Conservation (phyloP, 2,113 vertebrate species). For the Ranitomeya variabilis region DNA sequence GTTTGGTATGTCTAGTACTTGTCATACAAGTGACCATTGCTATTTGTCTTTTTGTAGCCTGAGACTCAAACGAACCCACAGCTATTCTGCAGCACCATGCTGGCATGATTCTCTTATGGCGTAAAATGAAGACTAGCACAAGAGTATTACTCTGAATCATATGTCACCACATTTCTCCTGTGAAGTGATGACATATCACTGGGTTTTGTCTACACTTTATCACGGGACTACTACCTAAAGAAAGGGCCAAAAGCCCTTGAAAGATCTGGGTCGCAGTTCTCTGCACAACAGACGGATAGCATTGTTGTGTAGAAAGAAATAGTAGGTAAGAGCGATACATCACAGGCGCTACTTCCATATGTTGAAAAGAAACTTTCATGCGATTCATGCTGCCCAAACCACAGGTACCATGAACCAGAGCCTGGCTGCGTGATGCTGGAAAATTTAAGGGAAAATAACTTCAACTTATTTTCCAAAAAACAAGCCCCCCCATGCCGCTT, state of each 20-base stretch:
- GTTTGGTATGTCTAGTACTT: constrained; percentile 43
- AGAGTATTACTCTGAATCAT: neutral
- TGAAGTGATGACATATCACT: neutral
- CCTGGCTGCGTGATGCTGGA: too few relatives aligned
- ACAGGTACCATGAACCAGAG: too few relatives aligned
- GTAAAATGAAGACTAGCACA: neutral
- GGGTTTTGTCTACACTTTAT: neutral
- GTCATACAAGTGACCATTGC: constrained; percentile 33
- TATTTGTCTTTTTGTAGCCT: constrained; percentile 43
- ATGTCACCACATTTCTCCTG: neutral
- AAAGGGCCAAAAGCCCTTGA: neutral
- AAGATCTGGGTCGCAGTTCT: too few relatives aligned
- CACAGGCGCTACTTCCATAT: too few relatives aligned
- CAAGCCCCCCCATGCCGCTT: too few relatives aligned
- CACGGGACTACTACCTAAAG: neutral
- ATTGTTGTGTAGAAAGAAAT: too few relatives aligned
- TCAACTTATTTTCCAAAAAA: too few relatives aligned
- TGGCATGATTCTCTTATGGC: neutral
- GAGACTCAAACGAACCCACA: neutral
- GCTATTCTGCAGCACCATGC: neutral
- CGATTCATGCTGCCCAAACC: too few relatives aligned
- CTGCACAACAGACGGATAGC: too few relatives aligned
- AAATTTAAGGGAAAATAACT: too few relatives aligned
- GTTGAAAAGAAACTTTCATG: too few relatives aligned
- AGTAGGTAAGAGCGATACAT: too few relatives aligned